These are phyloP conservation scores for Listronotus bonariensis DNA, from an alignment of 1,140 invertebrate genomes.

Conservation along the genomic window DNA sequence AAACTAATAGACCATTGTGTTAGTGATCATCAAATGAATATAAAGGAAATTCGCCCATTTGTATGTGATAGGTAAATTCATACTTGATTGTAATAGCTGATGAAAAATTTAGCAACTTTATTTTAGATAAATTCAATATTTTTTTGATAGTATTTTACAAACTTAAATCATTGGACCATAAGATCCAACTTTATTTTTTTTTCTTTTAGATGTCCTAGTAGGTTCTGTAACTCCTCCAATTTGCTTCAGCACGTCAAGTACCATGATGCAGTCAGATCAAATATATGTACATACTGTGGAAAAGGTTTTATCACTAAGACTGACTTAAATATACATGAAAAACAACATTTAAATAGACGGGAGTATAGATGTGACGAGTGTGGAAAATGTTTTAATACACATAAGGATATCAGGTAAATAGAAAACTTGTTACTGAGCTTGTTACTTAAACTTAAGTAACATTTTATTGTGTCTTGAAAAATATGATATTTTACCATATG, in stretches of 20 bases:
- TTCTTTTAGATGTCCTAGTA: constrained; percentile 28
- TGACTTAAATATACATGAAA: constrained; percentile 60
- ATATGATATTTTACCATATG: too few species aligned
- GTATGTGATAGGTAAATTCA: constrained; percentile 48
- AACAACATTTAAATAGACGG: constrained; percentile 69
- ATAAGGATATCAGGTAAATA: constrained; percentile 43
- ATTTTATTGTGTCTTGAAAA: too few species aligned
- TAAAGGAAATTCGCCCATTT: constrained; percentile 60
- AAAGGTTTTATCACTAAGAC: constrained; percentile 64
- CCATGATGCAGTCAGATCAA: constrained; percentile 43
- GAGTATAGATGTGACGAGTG: constrained; percentile 72
- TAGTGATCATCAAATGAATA: constrained; percentile 57
- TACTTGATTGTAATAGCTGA: too few species aligned
- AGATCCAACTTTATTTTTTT: background rate
- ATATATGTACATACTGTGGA: constrained; percentile 61
- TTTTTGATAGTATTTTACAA: too few species aligned
- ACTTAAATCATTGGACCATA: too few species aligned
- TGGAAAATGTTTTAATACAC: constrained; percentile 60
- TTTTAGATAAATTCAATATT: too few species aligned
- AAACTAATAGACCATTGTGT: constrained; percentile 54
- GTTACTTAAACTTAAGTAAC: too few species aligned
- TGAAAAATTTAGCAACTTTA: background rate
- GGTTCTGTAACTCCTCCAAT: constrained; percentile 37
- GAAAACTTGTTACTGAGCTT: too few species aligned
- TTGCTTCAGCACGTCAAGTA: constrained; percentile 45